Percentiles rank a stretch among this genome's conserved stretches.
Evolutionary conservation across 2,888 invertebrate species (phyloP).

Genomic region (Apotomis capreana): DNA sequence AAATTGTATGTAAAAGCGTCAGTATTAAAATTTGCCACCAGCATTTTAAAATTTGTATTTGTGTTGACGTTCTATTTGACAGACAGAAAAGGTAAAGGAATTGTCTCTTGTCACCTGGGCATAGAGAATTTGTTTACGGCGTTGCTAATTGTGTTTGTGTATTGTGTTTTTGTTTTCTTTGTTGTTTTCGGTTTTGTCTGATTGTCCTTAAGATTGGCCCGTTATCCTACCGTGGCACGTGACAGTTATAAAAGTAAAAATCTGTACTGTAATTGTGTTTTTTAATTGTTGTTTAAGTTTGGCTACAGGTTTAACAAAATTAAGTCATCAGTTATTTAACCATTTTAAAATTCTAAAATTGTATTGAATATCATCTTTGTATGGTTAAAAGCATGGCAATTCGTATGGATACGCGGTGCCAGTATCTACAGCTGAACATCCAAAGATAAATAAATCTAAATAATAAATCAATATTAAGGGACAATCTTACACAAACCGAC

Average conservation of each 20-base stretch:
- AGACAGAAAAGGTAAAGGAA: slow-evolving; percentile 55
- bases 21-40: background rate
- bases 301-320: background rate
- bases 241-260: slow-evolving; percentile 18
- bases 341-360: too few species aligned
- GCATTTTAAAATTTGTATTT: slow-evolving; percentile 20
- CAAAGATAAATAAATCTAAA: too few species aligned
- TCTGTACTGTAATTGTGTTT: background rate
- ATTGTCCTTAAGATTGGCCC: slow-evolving; percentile 29
- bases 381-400: too few species aligned
- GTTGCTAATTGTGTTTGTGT: slow-evolving; percentile 61
- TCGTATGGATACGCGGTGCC: too few species aligned
- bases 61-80: slow-evolving; percentile 58
- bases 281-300: background rate
- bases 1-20: background rate
- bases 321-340: too few species aligned
- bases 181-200: slow-evolving; percentile 43
- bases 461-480: too few species aligned
- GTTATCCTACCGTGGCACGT: slow-evolving; percentile 38
- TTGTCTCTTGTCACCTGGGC: slow-evolving; percentile 64
- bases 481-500: too few species aligned
- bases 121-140: slow-evolving; percentile 60
- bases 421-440: too few species aligned
- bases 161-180: slow-evolving; percentile 43
- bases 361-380: too few species aligned